Evolutionary conservation across 2,797 vertebrate genomes (phyloP), one percentile per base, ranked within the genome.

Genomic region (Anniella stebbinsi): DNA sequence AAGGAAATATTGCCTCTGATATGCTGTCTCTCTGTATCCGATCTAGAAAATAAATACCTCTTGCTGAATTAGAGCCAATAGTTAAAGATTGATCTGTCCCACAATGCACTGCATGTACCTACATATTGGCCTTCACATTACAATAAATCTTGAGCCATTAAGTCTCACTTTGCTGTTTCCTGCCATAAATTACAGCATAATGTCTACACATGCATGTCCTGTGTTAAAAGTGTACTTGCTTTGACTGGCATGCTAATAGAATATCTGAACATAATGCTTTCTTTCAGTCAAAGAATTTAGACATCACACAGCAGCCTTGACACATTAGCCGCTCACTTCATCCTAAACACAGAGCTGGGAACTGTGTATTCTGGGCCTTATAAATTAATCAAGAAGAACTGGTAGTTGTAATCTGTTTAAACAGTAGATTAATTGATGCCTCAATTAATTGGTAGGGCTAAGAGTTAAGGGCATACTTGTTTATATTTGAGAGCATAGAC

Each of bases 221-320:
- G 48, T 8, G 30, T 57, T 51, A 82, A 33, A 88, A 11, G 36
- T 54, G 41, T 83, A 5, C 7, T 77, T 89, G 70, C 1, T 91
- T 80, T 75, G 25, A 73, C n/a, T 38, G 81, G 72, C 36, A 4
- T 48, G 51, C 9, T 78, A 17, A 72, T 36, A 89, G 87, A 36
- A 81, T n/a, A 87, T 5, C 25, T 86, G 86, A 92, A 36, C 93
- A 84, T 41, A 84, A 89, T 87, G 84, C n/a, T 23, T 66, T 25
- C 2, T 90, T 69, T 25, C 2, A 91, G 72, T 76, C 90, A 0
- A 36, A 36, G 30, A 83, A 38, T 80, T 33, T 80, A 77, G 8
- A 77, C 38, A 89, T 33, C 8, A 63, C 6, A 38, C 30, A 72
- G 4, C 48, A 25, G 45, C 18, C 33, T 23, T n/a, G 30, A 51